Percentiles rank a stretch among this genome's conserved stretches.
Evolutionary conservation across 2,113 vertebrate species (phyloP).

Genomic region (Crocuta crocuta): DNA sequence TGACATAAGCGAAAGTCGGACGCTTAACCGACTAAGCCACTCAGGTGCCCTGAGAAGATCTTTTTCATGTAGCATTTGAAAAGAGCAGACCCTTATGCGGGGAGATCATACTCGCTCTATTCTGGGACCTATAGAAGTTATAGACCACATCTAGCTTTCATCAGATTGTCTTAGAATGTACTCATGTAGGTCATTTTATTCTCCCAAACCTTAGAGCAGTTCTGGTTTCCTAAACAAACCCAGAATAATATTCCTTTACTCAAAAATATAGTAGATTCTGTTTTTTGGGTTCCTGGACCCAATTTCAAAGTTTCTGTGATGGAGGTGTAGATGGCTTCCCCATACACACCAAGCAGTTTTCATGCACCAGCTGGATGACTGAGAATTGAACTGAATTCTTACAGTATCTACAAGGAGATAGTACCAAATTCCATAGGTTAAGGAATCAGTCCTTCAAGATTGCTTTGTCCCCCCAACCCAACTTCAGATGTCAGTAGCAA

Average conservation of each 20-base stretch:
- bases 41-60: neutral
- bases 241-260: neutral
- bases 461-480: neutral
- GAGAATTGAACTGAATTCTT: neutral
- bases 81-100: neutral
- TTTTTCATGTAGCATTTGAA: neutral
- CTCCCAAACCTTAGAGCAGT: neutral
- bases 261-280: neutral
- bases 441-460: neutral
- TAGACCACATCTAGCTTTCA: neutral
- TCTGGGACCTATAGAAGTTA: neutral
- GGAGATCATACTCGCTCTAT: neutral
- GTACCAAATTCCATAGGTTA: neutral
- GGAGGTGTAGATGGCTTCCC: neutral
- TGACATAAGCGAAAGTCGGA: too few relatives aligned
- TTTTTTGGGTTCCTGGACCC: neutral
- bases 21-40: too few relatives aligned
- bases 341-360: neutral
- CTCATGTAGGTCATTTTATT: neutral
- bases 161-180: neutral
- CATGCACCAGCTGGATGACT: neutral
- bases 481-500: neutral
- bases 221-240: neutral
- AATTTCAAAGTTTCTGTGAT: neutral
- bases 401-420: neutral